Percentiles rank a stretch among this genome's conserved stretches.
Conservation (phyloP, 2,888 invertebrate species). For the Prosopocoilus inquinatus region DNA sequence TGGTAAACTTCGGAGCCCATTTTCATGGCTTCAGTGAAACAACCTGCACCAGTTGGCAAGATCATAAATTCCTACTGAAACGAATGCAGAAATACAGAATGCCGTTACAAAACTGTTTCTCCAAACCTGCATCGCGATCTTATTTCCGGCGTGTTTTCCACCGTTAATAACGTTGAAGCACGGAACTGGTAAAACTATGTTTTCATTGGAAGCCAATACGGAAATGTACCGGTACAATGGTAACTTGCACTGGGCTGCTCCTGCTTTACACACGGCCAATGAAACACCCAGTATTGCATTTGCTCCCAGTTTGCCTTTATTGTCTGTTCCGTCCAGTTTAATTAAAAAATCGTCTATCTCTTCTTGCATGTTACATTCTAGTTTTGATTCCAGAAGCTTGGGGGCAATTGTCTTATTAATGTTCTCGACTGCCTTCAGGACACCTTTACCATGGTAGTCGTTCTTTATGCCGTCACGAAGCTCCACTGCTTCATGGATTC, state of each 20-base stretch:
- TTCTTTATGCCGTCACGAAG: slow-evolving; percentile 87
- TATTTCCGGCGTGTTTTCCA: slow-evolving; percentile 98
- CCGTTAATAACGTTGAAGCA: slow-evolving; percentile 99
- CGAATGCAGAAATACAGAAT: neutral
- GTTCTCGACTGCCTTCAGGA: slow-evolving; percentile 87
- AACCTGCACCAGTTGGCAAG: slow-evolving; percentile 70
- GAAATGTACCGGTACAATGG: slow-evolving; percentile 88
- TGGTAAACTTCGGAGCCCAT: slow-evolving; percentile 97
- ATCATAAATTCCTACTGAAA: slow-evolving; percentile 34
- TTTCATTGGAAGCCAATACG: slow-evolving; percentile 86
- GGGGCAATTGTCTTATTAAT: slow-evolving; percentile 81
- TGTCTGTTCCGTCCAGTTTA: slow-evolving; percentile 92
- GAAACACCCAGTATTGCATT: slow-evolving; percentile 98
- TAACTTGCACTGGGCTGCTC: slow-evolving; percentile 89
- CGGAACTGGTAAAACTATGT: slow-evolving; percentile 93
- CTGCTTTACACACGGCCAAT: slow-evolving; percentile 95
- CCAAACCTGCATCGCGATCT: slow-evolving; percentile 80
- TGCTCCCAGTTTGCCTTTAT: slow-evolving; percentile 94
- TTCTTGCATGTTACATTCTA: slow-evolving; percentile 88
- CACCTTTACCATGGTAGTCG: slow-evolving; percentile 94
- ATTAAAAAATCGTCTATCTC: slow-evolving; percentile 86
- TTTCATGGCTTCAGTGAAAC: slow-evolving; percentile 94
- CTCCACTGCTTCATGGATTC: slow-evolving; percentile 96
- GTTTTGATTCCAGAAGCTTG: slow-evolving; percentile 71
- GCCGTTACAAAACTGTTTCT: neutral